Percentiles rank a stretch among this genome's conserved stretches.
These are phyloP conservation scores for Ormyrus pomaceus DNA, from an alignment of 2,888 invertebrate genomes.

Conservation along the genomic window DNA sequence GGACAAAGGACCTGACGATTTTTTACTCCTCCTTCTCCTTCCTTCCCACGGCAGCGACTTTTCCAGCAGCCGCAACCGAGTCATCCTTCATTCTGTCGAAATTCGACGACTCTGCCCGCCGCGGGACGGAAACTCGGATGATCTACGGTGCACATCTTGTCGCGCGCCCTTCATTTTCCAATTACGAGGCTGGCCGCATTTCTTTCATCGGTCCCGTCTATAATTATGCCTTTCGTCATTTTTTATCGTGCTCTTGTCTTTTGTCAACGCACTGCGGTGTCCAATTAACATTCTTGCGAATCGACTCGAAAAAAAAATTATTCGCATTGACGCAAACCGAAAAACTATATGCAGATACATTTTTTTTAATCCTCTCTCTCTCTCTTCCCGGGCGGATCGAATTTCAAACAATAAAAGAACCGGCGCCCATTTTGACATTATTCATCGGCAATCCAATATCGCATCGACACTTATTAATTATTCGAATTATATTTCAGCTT, in stretches of 20 bases:
- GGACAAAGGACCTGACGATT: slow-evolving; percentile 33
- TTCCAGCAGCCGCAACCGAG: slow-evolving; percentile 6
- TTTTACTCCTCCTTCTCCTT: background rate
- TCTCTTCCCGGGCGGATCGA: background rate
- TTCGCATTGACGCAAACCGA: too few relatives aligned
- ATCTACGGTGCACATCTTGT: slow-evolving; percentile 22
- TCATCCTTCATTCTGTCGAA: slow-evolving; percentile 46
- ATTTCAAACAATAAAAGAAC: slow-evolving; percentile 1
- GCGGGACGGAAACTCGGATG: slow-evolving; percentile 3
- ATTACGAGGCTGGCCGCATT: background rate
- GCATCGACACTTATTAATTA: slow-evolving; percentile 25
- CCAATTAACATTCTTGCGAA: background rate
- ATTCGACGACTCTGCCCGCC: background rate
- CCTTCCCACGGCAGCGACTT: background rate
- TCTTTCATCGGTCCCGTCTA: background rate
- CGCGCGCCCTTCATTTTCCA: background rate
- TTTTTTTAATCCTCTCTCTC: too few relatives aligned
- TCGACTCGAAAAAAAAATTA: background rate
- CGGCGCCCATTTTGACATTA: background rate
- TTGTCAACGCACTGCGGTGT: background rate
- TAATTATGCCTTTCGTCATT: background rate
- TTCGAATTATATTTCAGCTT: background rate
- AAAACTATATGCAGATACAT: too few relatives aligned
- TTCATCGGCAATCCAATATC: background rate
- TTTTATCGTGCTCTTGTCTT: background rate